phyloP scores from a whole-genome alignment of 2,888 invertebrate genomes.

The Phengaris arion region DNA sequence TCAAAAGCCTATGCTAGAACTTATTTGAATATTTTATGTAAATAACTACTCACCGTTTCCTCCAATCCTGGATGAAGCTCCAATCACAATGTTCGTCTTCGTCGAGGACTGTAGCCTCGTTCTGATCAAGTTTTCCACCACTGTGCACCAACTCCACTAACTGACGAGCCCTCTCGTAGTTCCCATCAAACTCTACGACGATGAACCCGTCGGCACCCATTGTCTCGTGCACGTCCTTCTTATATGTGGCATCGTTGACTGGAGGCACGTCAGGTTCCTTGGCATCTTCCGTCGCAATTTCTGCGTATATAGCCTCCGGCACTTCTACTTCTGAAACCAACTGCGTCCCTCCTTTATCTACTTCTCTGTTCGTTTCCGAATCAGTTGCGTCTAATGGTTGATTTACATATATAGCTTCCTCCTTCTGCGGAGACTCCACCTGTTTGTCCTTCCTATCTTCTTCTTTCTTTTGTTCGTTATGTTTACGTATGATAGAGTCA shows the following conservation, averaged over 20 bases:
- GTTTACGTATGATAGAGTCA: slow-evolving; percentile 80
- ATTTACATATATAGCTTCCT: slow-evolving; percentile 72
- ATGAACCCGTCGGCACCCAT: slow-evolving; percentile 77
- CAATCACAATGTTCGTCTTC: slow-evolving; percentile 82
- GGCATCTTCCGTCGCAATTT: slow-evolving; percentile 56
- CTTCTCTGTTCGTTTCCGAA: slow-evolving; percentile 55
- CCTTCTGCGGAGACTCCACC: slow-evolving; percentile 45
- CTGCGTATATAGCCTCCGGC: slow-evolving; percentile 71
- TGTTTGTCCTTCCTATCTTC: slow-evolving; percentile 52
- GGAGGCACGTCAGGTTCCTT: slow-evolving; percentile 52
- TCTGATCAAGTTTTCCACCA: slow-evolving; percentile 63
- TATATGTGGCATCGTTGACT: slow-evolving; percentile 68
- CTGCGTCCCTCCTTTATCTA: slow-evolving; percentile 60
- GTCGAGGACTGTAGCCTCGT: slow-evolving; percentile 70
- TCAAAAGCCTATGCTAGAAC: no score
- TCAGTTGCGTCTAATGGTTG: slow-evolving; percentile 62
- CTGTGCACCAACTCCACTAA: slow-evolving; percentile 80
- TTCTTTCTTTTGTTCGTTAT: slow-evolving; percentile 70
- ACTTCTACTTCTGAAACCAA: slow-evolving; percentile 65
- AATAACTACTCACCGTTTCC: slow-evolving; percentile 79
- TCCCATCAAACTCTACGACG: slow-evolving; percentile 81
- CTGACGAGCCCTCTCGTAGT: slow-evolving; percentile 80
- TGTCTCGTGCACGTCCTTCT: slow-evolving; percentile 65
- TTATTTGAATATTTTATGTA: no score
- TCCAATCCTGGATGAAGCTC: slow-evolving; percentile 88